Evolutionary conservation across 2,113 vertebrate species (phyloP).

Genomic region (Hippocampus barbouri): DNA sequence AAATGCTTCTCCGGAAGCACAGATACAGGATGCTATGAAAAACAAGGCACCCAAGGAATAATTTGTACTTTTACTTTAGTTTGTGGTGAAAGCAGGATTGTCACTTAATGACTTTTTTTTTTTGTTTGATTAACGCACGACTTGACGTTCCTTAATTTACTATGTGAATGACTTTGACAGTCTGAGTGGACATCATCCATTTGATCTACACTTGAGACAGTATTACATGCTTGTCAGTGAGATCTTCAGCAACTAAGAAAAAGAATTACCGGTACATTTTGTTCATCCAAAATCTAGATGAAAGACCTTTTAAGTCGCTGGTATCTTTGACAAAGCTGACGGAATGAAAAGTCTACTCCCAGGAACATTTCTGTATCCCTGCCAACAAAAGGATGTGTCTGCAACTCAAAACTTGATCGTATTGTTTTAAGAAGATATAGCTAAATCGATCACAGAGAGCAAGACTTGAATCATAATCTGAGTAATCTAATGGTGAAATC

Average conservation of each 20-base stretch:
- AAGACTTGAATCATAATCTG: constrained; percentile 16
- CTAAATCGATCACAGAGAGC: constrained; percentile 23
- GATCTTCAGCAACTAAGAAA: constrained; percentile 10
- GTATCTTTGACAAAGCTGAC: constrained; percentile 20
- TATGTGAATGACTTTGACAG: constrained; percentile 41
- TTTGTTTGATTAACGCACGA: not conserved
- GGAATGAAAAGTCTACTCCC: constrained; percentile 36
- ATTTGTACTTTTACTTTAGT: too few relatives aligned
- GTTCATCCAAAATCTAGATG: constrained; percentile 27
- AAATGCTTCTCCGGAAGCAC: too few relatives aligned
- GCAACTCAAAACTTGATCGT: constrained; percentile 8
- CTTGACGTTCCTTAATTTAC: constrained; percentile 21
- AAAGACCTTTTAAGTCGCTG: constrained; percentile 31
- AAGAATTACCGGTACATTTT: constrained; percentile 21
- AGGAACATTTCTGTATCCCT: constrained; percentile 38
- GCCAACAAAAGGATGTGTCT: constrained; percentile 22
- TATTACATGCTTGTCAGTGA: constrained; percentile 2
- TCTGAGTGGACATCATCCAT: constrained; percentile 33
- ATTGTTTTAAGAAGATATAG: constrained; percentile 18
- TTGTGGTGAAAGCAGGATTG: not conserved
- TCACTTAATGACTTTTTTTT: not conserved
- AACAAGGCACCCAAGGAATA: too few relatives aligned
- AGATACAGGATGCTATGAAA: too few relatives aligned
- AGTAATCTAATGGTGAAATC: constrained; percentile 28
- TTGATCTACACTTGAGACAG: constrained; percentile 5